Evolutionary conservation across 1,140 invertebrate species (phyloP).

Genomic region (Bombus impatiens): DNA sequence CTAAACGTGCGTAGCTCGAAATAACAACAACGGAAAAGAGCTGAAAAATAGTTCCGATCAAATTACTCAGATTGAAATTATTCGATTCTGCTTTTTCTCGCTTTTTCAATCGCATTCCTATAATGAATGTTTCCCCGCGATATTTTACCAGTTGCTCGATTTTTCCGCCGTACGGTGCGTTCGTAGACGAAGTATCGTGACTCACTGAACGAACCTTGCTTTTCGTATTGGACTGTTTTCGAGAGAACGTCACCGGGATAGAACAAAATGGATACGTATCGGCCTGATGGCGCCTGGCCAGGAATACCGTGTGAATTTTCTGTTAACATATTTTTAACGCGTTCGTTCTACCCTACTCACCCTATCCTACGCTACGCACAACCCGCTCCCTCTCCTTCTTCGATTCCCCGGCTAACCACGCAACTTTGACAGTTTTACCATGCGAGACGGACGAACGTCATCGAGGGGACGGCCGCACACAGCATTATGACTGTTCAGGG

Average conservation of each 20-base stretch:
- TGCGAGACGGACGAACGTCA: slow-evolving; percentile 1
- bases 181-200: background rate
- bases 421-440: slow-evolving; percentile 23
- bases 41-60: background rate
- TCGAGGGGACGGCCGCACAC: background rate
- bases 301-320: slow-evolving; percentile 23
- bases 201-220: background rate
- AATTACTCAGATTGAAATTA: background rate
- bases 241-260: slow-evolving; percentile 1
- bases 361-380: background rate
- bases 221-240: background rate
- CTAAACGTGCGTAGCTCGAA: background rate
- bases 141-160: background rate
- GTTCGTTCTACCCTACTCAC: background rate
- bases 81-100: background rate
- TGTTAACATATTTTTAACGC: slow-evolving; percentile 29
- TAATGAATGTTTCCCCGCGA: background rate
- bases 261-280: slow-evolving; percentile 10
- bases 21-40: background rate
- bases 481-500: slow-evolving; percentile 6
- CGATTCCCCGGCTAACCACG: background rate
- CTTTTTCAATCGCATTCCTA: background rate
- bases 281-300: slow-evolving; percentile 2
- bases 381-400: background rate
- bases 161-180: background rate